phyloP scores from a whole-genome alignment of 2,888 invertebrate species.

The Liodrosophila aerea region DNA sequence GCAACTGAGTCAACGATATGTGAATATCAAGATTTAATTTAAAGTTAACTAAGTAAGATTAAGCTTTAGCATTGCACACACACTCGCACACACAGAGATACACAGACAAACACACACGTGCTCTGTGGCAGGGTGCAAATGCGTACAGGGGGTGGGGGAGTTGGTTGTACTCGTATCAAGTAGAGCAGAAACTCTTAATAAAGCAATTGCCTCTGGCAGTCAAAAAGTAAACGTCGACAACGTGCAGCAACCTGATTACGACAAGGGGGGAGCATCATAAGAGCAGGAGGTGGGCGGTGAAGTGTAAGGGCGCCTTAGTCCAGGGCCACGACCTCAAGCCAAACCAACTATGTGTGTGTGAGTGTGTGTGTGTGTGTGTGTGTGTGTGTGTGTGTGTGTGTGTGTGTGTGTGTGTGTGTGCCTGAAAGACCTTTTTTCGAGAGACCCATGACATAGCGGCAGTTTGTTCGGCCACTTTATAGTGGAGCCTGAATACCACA shows the following conservation, averaged over 20 bases:
- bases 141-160: slow-evolving; percentile 14
- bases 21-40: slow-evolving; percentile 81
- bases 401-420: slow-evolving; percentile 18
- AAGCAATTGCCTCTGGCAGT: slow-evolving; percentile 81
- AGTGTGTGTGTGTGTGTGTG: slow-evolving; percentile 22
- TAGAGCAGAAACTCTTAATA: slow-evolving; percentile 81
- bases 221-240: slow-evolving; percentile 78
- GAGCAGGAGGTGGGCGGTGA: background rate
- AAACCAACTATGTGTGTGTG: slow-evolving; percentile 21
- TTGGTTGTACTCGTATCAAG: slow-evolving; percentile 67
- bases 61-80: slow-evolving; percentile 65
- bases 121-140: slow-evolving; percentile 52
- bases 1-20: slow-evolving; percentile 60
- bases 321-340: slow-evolving; percentile 60
- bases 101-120: slow-evolving; percentile 30
- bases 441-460: slow-evolving; percentile 39
- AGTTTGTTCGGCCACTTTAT: slow-evolving; percentile 33
- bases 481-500: slow-evolving; percentile 1
- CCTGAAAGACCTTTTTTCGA: slow-evolving; percentile 42
- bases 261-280: slow-evolving; percentile 11
- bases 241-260: slow-evolving; percentile 74
- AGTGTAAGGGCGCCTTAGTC: slow-evolving; percentile 35
- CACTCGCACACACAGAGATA: slow-evolving; percentile 16
- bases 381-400: slow-evolving; percentile 8
- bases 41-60: slow-evolving; percentile 80